A percentile compares a stretch with the other conserved stretches of the same genome.
Conservation (phyloP, 2,113 vertebrate species). For the Cairina moschata region DNA sequence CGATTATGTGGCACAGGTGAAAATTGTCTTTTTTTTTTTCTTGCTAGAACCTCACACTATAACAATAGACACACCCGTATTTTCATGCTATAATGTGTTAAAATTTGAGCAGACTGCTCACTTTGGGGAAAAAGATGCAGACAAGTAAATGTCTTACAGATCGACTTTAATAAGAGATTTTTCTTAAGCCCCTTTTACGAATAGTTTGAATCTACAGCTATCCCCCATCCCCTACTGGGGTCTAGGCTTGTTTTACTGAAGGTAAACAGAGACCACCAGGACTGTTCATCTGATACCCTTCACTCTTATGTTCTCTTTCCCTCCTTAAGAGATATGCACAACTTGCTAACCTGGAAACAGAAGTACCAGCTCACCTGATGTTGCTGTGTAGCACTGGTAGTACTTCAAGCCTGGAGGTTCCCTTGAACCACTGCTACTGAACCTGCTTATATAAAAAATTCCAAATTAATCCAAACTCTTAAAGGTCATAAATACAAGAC, state of each 20-base stretch:
- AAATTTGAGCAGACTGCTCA: not conserved
- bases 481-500: not conserved
- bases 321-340: not conserved
- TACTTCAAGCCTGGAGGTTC: not conserved
- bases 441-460: not conserved
- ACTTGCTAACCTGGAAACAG: not conserved
- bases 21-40: not conserved
- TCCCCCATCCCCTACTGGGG: not conserved
- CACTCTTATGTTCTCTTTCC: not conserved
- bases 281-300: not conserved
- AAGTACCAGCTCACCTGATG: not conserved
- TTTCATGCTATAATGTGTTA: not conserved
- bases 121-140: not conserved
- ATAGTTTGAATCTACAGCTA: not conserved
- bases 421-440: not conserved
- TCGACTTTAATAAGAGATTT: not conserved
- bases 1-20: not conserved
- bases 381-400: not conserved
- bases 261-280: not conserved
- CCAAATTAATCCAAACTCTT: not conserved
- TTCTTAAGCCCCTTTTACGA: not conserved
- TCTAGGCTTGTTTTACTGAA: not conserved
- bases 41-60: not conserved
- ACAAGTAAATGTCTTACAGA: not conserved
- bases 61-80: not conserved